Evolutionary conservation across 2,113 vertebrate genomes (phyloP), one percentile per base, ranked within the genome.

Genomic region (Burhinus oedicnemus): DNA sequence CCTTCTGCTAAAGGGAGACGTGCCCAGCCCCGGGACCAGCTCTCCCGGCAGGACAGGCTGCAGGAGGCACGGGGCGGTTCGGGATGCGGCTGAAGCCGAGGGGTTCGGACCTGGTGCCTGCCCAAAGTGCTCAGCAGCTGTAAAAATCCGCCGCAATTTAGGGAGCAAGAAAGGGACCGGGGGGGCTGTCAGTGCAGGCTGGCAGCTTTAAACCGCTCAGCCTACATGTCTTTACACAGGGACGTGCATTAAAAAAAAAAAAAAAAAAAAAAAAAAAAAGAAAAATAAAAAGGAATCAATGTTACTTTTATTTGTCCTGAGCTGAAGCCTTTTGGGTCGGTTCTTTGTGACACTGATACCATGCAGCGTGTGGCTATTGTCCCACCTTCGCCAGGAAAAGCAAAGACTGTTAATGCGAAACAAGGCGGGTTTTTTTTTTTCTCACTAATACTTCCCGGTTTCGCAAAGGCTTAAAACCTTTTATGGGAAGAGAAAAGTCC

Each of bases 241-340:
- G 69, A 60, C 2, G 0, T 44, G 77, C 74, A 30, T 76, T 55
- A 70, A 83, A 89, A 90, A 88, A 85, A 89, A 54, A 65, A 44
- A 60, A 74, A 87, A 74, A 36, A 60, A 6, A n/a, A 19, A 30
- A 26, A n/a, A 29, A 54, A 54, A 54, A 29, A 12, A 51, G 8
- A 79, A 93, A 97, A 96, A 95, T 29, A 95, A 95, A 97, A 97
- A 91, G 71, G 95, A 97, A 96, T 95, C 95, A 90, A 97, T 97
- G 96, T 96, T 97, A 97, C 96, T 97, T 97, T 97, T 97, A 97
- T 97, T 97, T 96, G 91, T 97, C 97, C 89, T 80, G 93, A 95
- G 68, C 84, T 62, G 95, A 91, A 94, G 94, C 94, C 87, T 97
- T 95, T 97, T 95, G 95, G 96, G 83, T 62, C 95, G 2, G 20